Base-by-base conservation (phyloP, 2,113 vertebrate genomes). In the Oriolus oriolus region DNA sequence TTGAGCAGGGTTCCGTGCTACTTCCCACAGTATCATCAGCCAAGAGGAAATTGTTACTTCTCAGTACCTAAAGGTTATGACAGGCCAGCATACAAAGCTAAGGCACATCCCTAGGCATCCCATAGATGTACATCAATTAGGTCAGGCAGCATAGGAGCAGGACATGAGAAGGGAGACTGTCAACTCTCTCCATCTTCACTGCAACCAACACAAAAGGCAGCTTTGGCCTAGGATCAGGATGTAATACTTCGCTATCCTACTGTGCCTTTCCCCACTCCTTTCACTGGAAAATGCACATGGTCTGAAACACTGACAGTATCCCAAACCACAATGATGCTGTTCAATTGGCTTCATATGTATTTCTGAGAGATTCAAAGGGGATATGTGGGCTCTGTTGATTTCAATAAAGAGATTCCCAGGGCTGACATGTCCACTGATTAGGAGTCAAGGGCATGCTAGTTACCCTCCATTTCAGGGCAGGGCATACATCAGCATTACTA, bases 111-210 rank as follows among this genome's bases (percentile, higher is more conserved):
- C 45, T 23, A 20, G 28, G 22, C 30, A 37, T 33, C 17, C 30
- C 21, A n/a, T 41, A 80, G n/a, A 22, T 2, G 2, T 35, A 35
- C 33, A n/a, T 45, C 30, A 42, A 18, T 54, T 35, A 49, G 30
- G 33, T 50, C 44, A 85, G 30, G 35, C 18, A 65, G 33, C 18
- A 28, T 1, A 75, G 47, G 41, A 61, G 21, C 37, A 65, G 45
- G 27, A 27, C 0, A 1, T 21, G 2, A 3, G 26, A 60, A 70
- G 8, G 16, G 13, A 70, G 15, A 13, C 15, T 17, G 2, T 33
- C 18, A 76, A n/a, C 16, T 66, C 42, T 56, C 30, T 26, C 45
- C 52, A 39, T n/a, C 23, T 63, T 76, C 23, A 27, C 57, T 71
- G 42, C 33, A 76, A 63, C 20, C 18, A 47, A 35, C n/a, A 75